phyloP scores from a whole-genome alignment of 2,888 invertebrate species.

The Apotomis betuletana region DNA sequence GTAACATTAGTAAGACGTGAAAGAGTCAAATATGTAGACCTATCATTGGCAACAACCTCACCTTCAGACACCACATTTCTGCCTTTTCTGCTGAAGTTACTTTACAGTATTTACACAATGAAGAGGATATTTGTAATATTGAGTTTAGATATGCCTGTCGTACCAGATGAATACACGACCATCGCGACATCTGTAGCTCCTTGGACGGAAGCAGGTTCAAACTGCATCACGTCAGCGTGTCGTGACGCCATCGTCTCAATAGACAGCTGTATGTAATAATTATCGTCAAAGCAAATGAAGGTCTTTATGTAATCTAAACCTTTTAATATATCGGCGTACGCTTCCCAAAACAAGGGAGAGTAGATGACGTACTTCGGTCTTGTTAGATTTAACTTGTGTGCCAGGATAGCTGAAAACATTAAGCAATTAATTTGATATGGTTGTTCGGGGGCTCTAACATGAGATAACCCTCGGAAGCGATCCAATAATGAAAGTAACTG shows the following conservation, averaged over 20 bases:
- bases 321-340: not conserved
- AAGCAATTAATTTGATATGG: too few species aligned
- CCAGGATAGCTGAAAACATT: constrained; percentile 4
- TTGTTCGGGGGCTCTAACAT: too few species aligned
- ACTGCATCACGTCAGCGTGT: not conserved
- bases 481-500: not conserved
- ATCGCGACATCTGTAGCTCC: not conserved
- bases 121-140: too few species aligned
- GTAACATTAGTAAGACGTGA: too few species aligned
- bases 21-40: too few species aligned
- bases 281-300: constrained; percentile 7
- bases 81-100: too few species aligned
- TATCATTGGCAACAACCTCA: too few species aligned
- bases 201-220: not conserved
- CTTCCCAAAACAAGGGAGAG: constrained; percentile 11
- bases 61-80: too few species aligned
- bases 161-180: not conserved
- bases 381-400: constrained; percentile 11
- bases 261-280: not conserved
- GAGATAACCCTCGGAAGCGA: too few species aligned
- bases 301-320: constrained; percentile 9
- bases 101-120: too few species aligned
- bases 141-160: constrained; percentile 3
- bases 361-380: constrained; percentile 10
- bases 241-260: not conserved